A percentile compares a stretch with the other conserved stretches of the same genome.
Conservation (phyloP, 2,113 vertebrate genomes). For the Sander lucioperca region DNA sequence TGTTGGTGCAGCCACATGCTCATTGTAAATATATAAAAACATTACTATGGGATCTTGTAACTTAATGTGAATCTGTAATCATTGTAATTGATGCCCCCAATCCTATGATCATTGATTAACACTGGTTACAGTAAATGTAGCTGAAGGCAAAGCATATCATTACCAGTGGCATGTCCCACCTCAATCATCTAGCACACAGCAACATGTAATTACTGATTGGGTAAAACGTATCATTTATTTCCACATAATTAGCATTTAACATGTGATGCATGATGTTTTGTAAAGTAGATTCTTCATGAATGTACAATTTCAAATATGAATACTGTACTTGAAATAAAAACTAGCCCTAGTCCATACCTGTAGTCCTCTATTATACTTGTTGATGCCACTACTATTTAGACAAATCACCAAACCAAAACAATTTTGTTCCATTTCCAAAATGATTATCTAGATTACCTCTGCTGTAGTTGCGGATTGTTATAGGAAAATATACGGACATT, state of each 20-base stretch:
- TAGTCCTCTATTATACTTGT: too few species aligned
- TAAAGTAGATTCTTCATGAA: not conserved
- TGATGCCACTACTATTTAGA: too few species aligned
- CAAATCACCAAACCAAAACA: not conserved
- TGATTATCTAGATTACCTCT: not conserved
- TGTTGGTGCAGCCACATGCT: too few species aligned
- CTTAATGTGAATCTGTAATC: not conserved
- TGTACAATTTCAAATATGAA: not conserved
- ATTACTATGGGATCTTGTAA: not conserved
- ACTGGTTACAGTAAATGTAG: constrained; percentile 4
- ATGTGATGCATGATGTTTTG: not conserved
- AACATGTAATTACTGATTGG: constrained; percentile 39
- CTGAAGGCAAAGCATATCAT: constrained; percentile 12
- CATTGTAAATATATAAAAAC: not conserved
- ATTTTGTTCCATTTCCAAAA: not conserved
- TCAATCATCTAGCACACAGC: constrained; percentile 4
- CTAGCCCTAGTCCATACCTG: too few species aligned
- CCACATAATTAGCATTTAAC: not conserved
- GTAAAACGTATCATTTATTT: constrained; percentile 20
- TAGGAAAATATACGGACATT: not conserved
- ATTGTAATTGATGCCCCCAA: not conserved
- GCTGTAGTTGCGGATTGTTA: not conserved
- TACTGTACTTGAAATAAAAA: not conserved
- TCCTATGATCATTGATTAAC: constrained; percentile 9
- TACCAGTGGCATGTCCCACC: not conserved